Base-by-base conservation (phyloP, 92 coral and sea anemone species). In the Porites divaricata region DNA sequence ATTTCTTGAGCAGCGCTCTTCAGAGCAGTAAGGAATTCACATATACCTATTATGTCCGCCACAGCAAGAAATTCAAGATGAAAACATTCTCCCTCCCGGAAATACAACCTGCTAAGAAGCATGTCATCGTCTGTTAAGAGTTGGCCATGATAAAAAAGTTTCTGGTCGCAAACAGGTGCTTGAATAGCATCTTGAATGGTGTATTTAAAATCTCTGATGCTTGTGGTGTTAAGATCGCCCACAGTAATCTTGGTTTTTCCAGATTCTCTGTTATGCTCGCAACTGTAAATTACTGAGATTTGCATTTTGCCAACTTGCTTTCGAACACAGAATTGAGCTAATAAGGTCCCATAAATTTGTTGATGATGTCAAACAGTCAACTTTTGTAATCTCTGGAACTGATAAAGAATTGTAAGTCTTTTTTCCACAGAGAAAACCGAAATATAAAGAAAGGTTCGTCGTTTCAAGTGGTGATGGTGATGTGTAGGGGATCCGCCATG, bases 121-220 rank as follows among this genome's bases (percentile, higher is more conserved):
- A 70, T 56, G 16, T 50, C 24, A 45, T 86, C 83, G 75, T 91
- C 88, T 48, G 86, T 87, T 16, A 91, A 24, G 63, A 65, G 79
- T 54, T 87, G 87, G 26, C 79, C 93, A 62, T 83, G 84, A 50
- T 87, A 91, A 68, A 76, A 89, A 21, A 95, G 58, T 69, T 63
- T 79, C 85, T 89, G 95, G 23, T 91, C 97, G 67, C 97, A 91
- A 6, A 91, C 93, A 15, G 97, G 96, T 9, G 88, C 93, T 50
- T 81, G 67, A 66, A 90, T 59, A 15, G 76, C 80, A 57, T 77
- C 86, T 58, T 93, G 94, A 7, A 93, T 80, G 17, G 79, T 77
- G 57, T 69, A 24, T 68, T 91, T 91, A 21, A 91, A 15, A 57
- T 91, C 87, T 67, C 76, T 12, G 41, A 91, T 84, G 41, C 57